These are phyloP conservation scores for Halictus quadricinctus DNA, from an alignment of 2,888 invertebrate genomes.

Conservation along the genomic window DNA sequence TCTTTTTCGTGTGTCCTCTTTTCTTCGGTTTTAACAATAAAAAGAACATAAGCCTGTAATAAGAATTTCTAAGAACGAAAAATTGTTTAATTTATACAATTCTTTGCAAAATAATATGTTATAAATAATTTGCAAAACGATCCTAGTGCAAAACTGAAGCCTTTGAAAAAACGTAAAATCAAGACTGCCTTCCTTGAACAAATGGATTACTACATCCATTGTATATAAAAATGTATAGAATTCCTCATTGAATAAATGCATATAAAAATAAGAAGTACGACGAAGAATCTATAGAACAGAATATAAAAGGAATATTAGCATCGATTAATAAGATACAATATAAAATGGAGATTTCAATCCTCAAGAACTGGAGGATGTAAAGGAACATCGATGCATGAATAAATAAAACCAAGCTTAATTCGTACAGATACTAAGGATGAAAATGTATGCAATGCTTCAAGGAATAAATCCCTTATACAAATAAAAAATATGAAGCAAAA, in stretches of 20 bases:
- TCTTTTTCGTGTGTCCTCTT: neutral
- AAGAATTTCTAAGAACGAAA: neutral
- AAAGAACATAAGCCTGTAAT: neutral
- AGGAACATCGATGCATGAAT: neutral
- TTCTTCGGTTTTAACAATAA: neutral
- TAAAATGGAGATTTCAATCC: neutral
- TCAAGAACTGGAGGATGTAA: neutral
- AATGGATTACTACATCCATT: too few species aligned
- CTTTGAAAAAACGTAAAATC: neutral
- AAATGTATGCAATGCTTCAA: too few species aligned
- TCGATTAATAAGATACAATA: neutral
- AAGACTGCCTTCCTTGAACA: neutral
- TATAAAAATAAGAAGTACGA: neutral
- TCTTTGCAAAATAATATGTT: neutral
- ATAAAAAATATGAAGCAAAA: too few species aligned
- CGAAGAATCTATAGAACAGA: neutral
- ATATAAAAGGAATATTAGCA: neutral
- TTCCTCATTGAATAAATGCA: neutral
- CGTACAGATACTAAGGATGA: neutral
- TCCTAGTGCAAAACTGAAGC: neutral
- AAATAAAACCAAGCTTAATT: neutral
- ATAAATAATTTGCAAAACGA: neutral
- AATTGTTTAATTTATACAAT: neutral
- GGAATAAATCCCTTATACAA: neutral
- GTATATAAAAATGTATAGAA: neutral